Percentiles rank a stretch among this genome's conserved stretches.
phyloP scores from a whole-genome alignment of 2,888 invertebrate genomes.

The Pachliopta kotzebuea region DNA sequence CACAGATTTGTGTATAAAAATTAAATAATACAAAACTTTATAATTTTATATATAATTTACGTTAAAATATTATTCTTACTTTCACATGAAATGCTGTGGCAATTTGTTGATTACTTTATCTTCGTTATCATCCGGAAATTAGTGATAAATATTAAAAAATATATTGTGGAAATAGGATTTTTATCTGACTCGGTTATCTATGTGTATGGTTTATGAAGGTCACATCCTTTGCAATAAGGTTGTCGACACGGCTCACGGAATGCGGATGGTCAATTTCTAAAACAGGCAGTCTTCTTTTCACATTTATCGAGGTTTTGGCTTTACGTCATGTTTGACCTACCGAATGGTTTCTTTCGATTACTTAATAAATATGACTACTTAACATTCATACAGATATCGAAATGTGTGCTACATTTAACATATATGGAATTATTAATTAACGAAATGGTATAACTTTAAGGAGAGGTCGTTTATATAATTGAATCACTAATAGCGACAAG shows the following conservation, averaged over 20 bases:
- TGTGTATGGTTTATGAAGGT: constrained; percentile 15
- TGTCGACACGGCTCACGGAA: constrained; percentile 5
- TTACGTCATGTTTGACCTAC: constrained; percentile 2
- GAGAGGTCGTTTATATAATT: too few relatives aligned
- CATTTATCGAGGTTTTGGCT: neutral
- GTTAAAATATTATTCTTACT: neutral
- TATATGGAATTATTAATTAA: too few relatives aligned
- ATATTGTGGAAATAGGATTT: constrained; percentile 15
- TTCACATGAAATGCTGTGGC: neutral
- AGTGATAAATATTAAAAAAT: constrained; percentile 9
- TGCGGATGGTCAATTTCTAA: constrained; percentile 17
- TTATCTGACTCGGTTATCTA: constrained; percentile 13
- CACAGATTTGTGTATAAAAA: neutral
- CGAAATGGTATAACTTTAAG: too few relatives aligned
- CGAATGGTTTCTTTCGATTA: too few relatives aligned
- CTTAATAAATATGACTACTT: too few relatives aligned
- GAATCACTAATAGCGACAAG: too few relatives aligned
- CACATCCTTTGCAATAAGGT: constrained; percentile 22
- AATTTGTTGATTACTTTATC: constrained; percentile 1
- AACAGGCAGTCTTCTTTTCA: constrained; percentile 2
- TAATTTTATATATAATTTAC: neutral
- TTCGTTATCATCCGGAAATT: constrained; percentile 12
- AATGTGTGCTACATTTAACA: too few relatives aligned
- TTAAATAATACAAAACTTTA: too few relatives aligned
- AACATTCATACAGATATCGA: too few relatives aligned